A percentile compares a stretch with the other conserved stretches of the same genome.
Conservation (phyloP, 2,797 vertebrate species). For the Chelidonichthys spinosus region DNA sequence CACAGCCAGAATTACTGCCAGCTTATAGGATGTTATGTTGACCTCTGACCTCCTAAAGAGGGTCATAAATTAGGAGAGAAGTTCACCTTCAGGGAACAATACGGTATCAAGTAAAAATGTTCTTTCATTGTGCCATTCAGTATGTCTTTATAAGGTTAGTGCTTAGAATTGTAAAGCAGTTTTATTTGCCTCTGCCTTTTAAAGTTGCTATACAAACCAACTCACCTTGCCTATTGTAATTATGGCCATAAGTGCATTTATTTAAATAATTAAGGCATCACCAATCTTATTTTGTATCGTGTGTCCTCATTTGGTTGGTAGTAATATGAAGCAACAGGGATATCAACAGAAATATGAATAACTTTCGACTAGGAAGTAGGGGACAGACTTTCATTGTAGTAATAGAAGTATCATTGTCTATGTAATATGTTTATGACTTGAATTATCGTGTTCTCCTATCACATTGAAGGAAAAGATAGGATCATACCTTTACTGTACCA, state of each 20-base stretch:
- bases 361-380: not conserved
- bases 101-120: not conserved
- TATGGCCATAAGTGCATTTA: not conserved
- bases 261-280: not conserved
- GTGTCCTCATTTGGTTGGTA: not conserved
- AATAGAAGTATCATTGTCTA: not conserved
- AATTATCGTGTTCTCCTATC: not conserved
- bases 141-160: not conserved
- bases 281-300: not conserved
- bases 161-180: not conserved
- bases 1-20: not conserved
- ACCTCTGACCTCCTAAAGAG: slow-evolving; percentile 8
- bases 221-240: not conserved
- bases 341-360: not conserved
- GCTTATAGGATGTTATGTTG: slow-evolving; percentile 8
- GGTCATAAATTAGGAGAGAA: not conserved
- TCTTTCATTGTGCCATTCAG: slow-evolving; percentile 2
- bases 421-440: not conserved
- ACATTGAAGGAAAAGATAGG: not conserved
- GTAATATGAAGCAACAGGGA: not conserved
- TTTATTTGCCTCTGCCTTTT: not conserved
- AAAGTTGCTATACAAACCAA: slow-evolving; percentile 1
- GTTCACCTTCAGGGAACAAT: slow-evolving; percentile 6
- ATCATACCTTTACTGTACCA: slow-evolving; percentile 88
- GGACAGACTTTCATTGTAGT: not conserved